Evolutionary conservation across 2,113 vertebrate genomes (phyloP).

Genomic region (Oncorhynchus nerka): DNA sequence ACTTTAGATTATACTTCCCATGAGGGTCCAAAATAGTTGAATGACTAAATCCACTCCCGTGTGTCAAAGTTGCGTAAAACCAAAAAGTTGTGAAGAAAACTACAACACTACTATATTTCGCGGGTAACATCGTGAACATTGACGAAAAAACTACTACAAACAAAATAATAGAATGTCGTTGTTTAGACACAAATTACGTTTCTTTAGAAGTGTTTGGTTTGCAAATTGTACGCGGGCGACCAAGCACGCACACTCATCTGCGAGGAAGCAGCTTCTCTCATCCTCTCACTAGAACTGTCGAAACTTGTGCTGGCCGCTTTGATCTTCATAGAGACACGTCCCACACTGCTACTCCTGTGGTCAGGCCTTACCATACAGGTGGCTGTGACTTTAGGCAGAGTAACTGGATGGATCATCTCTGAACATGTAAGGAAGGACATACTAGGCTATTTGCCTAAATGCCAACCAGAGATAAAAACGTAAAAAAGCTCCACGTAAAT

Average conservation of each 20-base stretch:
- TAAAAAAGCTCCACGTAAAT: too few relatives aligned
- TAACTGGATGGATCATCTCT: too few relatives aligned
- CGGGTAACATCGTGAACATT: slow-evolving; percentile 22
- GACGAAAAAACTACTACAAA: slow-evolving; percentile 4
- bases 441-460: too few relatives aligned
- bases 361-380: background rate
- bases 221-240: slow-evolving; percentile 5
- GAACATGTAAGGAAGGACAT: too few relatives aligned
- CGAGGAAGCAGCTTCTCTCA: slow-evolving; percentile 6
- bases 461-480: too few relatives aligned
- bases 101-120: slow-evolving; percentile 18
- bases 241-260: slow-evolving; percentile 1
- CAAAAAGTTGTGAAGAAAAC: slow-evolving; percentile 31
- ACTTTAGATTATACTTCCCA: slow-evolving; percentile 73
- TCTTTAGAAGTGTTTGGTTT: slow-evolving; percentile 22
- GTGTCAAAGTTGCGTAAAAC: slow-evolving; percentile 17
- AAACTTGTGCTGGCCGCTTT: slow-evolving; percentile 43
- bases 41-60: slow-evolving; percentile 58
- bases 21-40: slow-evolving; percentile 74
- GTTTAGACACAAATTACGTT: background rate
- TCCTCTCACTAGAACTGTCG: slow-evolving; percentile 41
- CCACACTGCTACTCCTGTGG: background rate
- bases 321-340: slow-evolving; percentile 38
- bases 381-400: too few relatives aligned
- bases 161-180: background rate